Percentiles rank a stretch among this genome's conserved stretches.
These are phyloP conservation scores for Pterocles gutturalis DNA, from an alignment of 2,113 vertebrate genomes.

Conservation along the genomic window DNA sequence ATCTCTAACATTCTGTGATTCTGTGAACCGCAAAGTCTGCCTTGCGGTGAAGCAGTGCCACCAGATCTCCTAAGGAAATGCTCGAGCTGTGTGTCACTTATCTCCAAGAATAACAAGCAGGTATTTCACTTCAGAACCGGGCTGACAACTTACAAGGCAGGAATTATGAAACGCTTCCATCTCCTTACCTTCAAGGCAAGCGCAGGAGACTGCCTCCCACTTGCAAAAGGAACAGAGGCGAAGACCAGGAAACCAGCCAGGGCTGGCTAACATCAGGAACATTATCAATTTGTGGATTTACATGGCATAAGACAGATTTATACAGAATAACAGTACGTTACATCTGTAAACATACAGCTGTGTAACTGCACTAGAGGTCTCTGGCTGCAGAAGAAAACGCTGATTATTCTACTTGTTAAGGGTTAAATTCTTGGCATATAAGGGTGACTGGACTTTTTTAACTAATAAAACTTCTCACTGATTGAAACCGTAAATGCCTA, in stretches of 20 bases:
- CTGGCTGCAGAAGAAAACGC: neutral
- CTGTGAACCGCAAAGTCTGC: too few relatives aligned
- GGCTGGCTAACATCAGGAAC: neutral
- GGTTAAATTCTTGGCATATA: neutral
- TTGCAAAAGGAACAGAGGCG: neutral
- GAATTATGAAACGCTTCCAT: neutral
- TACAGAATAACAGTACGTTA: neutral
- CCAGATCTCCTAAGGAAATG: neutral
- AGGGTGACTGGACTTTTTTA: neutral
- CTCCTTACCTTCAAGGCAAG: neutral
- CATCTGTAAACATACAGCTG: neutral
- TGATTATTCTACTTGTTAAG: neutral
- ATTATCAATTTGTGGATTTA: neutral
- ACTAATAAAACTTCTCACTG: neutral
- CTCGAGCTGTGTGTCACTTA: neutral
- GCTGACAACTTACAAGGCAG: neutral
- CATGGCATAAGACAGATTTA: neutral
- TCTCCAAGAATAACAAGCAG: constrained; percentile 15
- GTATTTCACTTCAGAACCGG: neutral
- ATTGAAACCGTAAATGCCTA: neutral
- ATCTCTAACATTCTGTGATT: too few relatives aligned
- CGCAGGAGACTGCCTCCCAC: neutral
- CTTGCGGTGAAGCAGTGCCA: neutral
- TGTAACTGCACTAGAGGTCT: neutral
- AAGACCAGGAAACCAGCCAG: neutral